Base-by-base conservation (phyloP, 2,113 vertebrate species). In the Halichoeres trimaculatus region DNA sequence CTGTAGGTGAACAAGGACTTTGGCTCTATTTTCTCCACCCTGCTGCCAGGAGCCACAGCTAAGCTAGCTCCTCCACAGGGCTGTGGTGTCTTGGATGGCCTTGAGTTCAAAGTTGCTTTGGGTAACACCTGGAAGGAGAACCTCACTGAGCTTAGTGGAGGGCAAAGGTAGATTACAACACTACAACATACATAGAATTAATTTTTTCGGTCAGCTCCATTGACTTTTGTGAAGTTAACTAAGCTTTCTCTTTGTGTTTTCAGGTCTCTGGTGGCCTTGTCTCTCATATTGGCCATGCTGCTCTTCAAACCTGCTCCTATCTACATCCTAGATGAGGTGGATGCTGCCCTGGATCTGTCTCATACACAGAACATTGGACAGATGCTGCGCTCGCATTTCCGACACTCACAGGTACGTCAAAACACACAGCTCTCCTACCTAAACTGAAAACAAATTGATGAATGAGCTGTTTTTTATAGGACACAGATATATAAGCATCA, bases 281-380 rank as follows among this genome's bases (percentile, higher is more conserved):
- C 98, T 43, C 93, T 99, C 77, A 99, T 99, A 88, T 51, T 99
- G 65, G 94, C 98, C 84, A 98, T 98, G 95, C 92, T 99, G 40
- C 95, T 98, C 53, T 98, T 99, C 91, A 98, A 95, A 88, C 98
- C 98, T n/a, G 98, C 98, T 55, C 98, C 98, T 16, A 96, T 99
- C 90, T 99, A 99, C 81, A 98, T 99, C 89, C 80, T 99, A 56
- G 98, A 99, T 55, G 98, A 99, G 87, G 98, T 99, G 52, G 98
- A 99, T 22, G 98, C 98, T 2, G 98, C 98, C 3, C 94, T 99
- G 74, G 98, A 99, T 87, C 96, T 99, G 19, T 99, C 96, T 2
- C 98, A 99, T 66, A 99, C 98, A 0, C 97, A 99, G 85, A 99
- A 99, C 80, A 99, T 99, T 16, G 98, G 98, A 4, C 97, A 97